Evolutionary conservation across 1,140 invertebrate species (phyloP), one percentile per base, ranked within the genome.

Genomic region (Bombyx mandarina): DNA sequence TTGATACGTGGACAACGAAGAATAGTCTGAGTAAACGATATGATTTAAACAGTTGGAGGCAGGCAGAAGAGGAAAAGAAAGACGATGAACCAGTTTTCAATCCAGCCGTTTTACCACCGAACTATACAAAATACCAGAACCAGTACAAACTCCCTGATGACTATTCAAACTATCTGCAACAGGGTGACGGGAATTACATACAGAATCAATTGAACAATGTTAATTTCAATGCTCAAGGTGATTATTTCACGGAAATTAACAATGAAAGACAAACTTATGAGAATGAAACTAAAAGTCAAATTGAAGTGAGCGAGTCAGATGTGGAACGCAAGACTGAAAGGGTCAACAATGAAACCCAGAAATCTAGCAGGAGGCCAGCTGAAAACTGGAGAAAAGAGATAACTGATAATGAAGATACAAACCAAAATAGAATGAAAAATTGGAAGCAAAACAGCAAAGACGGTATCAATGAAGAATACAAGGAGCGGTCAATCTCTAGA

Each of bases 371-470:
- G 18, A 64, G 68, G 59, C 76, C 76, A 0, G 66, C 79, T 0
- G 82, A 83, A 26, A 86, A 83, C 45, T 86, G 82, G 82, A 59
- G 82, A 2, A 78, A 73, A 56, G 82, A 86, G 7, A 81, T 80
- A 45, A 60, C 43, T 35, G 77, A 79, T 7, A 77, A 77, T 51
- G 82, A 83, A 35, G 79, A 83, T 18, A 43, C 77, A 0, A 81
- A 79, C 55, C 77, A 69, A 43, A 85, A 78, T 42, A 72, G 73
- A 62, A 71, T 62, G 7, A 62, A 67, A 18, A 81, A 75, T 46
- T 78, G 77, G 77, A 44, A 72, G 45, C 76, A 78, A 46, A 60
- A 57, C 7, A 83, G 80, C 35, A 80, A 74, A 60, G 81, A 86
- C 46, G 82, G 71, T 42, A 6, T 82, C 0, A 70, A 73, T 47